A percentile compares a stretch with the other conserved stretches of the same genome.
phyloP scores from a whole-genome alignment of 2,797 vertebrate genomes.

The Balearica regulorum region DNA sequence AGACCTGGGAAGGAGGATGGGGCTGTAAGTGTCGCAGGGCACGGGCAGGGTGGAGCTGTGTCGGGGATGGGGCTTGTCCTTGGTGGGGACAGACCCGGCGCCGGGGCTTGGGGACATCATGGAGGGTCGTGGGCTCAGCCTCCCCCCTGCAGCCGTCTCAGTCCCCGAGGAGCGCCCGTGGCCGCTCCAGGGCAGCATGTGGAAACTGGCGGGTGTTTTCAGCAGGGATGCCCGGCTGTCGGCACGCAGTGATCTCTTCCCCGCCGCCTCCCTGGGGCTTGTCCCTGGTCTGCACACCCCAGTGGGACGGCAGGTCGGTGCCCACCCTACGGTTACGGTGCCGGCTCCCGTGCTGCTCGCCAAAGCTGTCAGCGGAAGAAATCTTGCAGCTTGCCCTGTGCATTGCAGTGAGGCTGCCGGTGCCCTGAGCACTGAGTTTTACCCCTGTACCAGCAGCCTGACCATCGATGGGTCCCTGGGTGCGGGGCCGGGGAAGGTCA shows the following conservation, averaged over 20 bases:
- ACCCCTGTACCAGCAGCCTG: rapidly evolving
- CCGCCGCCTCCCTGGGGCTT: background rate
- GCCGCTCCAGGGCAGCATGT: background rate
- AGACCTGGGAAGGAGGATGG: constrained; percentile 76
- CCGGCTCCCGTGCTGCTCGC: background rate
- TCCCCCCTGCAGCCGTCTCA: rapidly evolving
- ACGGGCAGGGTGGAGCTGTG: background rate
- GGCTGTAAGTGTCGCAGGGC: constrained; percentile 83
- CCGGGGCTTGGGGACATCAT: background rate
- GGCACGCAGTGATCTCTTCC: rapidly evolving
- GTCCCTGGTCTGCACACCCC: background rate
- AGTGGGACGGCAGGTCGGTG: rapidly evolving
- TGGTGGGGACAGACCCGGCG: background rate
- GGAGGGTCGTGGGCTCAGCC: background rate
- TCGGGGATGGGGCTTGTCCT: background rate
- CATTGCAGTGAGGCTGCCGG: background rate
- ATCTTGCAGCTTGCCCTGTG: background rate
- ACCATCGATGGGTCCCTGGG: background rate
- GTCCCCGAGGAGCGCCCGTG: background rate
- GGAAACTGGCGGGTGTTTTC: background rate
- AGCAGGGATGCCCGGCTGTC: background rate
- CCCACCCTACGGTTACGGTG: rapidly evolving
- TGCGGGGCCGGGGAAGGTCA: background rate
- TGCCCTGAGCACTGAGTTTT: background rate
- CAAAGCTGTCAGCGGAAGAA: background rate